Evolutionary conservation across 2,113 vertebrate species (phyloP), one percentile per base, ranked within the genome.

Genomic region (Bos javanicus): DNA sequence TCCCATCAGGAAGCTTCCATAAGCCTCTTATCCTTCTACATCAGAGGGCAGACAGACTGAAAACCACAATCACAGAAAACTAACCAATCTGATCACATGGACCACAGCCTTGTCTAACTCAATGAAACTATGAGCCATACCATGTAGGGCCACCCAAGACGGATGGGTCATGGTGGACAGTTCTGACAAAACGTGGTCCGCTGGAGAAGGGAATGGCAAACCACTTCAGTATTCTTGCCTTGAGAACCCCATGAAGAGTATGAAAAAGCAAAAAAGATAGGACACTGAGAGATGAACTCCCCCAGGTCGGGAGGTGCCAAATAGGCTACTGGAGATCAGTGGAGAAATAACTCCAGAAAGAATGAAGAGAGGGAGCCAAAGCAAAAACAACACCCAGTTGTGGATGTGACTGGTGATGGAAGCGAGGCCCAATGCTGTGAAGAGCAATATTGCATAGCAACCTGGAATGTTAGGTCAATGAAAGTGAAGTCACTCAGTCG

Each of bases 101-200:
- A 39, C n/a, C n/a, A 71, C n/a, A 71, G 67, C n/a, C n/a, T 71
- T 71, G 67, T 71, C 19, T 23, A 39, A 39, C n/a, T 39, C n/a
- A 71, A 6, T 71, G 67, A 36, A 71, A 23, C 19, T 36, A 12
- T 71, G 67, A 71, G 19, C 10, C 19, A 23, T 39, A 11, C 5
- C n/a, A 12, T 39, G 19, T 23, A 71, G 67, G 19, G 5, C 4
- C 67, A 39, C n/a, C 67, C 67, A 71, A 23, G n/a, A 39, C 0
- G 4, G 19, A 39, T 2, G 5, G n/a, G 67, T 39, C n/a, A 23
- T 71, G 67, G 19, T 39, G n/a, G n/a, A 39, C 19, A 71, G 10
- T 39, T 71, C n/a, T 23, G n/a, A 71, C n/a, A 23, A 71, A 71
- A 71, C 0, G 0, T 39, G n/a, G 10, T 71, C n/a, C 0, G 0